These are phyloP conservation scores for Pollimyrus isidori DNA, from an alignment of 2,113 vertebrate genomes.

Conservation along the genomic window DNA sequence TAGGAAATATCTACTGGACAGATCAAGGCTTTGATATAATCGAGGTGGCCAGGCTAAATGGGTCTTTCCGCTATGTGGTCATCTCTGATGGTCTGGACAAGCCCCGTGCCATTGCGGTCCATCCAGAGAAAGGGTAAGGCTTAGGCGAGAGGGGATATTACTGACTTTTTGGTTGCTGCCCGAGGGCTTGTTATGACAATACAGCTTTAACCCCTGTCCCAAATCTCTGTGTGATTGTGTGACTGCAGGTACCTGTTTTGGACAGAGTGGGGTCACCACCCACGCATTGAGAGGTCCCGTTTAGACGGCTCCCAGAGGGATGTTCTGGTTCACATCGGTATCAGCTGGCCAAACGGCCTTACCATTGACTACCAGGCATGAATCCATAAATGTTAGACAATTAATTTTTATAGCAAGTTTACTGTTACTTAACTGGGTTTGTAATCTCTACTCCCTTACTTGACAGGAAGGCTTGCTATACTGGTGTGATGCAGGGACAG, in stretches of 20 bases:
- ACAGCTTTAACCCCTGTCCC: background rate
- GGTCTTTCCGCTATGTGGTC: slow-evolving; percentile 93
- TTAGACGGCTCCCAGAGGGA: slow-evolving; percentile 79
- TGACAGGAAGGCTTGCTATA: slow-evolving; percentile 80
- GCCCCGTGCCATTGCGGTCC: slow-evolving; percentile 87
- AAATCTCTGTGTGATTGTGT: slow-evolving; percentile 17
- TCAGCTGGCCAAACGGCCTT: slow-evolving; percentile 95
- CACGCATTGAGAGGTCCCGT: slow-evolving; percentile 84
- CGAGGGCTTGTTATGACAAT: background rate
- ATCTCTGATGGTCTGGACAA: slow-evolving; percentile 95
- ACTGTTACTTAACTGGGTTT: background rate
- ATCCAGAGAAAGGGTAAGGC: slow-evolving; percentile 85
- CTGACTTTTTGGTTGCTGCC: background rate
- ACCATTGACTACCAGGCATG: slow-evolving; percentile 82
- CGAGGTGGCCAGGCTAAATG: slow-evolving; percentile 88
- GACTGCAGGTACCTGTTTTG: slow-evolving; percentile 83
- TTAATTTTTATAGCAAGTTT: background rate
- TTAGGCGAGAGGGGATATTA: background rate
- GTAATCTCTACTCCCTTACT: background rate
- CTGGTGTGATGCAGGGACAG: slow-evolving; percentile 90
- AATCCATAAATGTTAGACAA: background rate
- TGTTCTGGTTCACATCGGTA: slow-evolving; percentile 84
- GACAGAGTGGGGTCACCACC: slow-evolving; percentile 97
- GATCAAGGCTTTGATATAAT: slow-evolving; percentile 96
- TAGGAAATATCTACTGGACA: slow-evolving; percentile 97